phyloP scores from a whole-genome alignment of 1,140 invertebrate genomes.

The Cataglyphis hispanica region DNA sequence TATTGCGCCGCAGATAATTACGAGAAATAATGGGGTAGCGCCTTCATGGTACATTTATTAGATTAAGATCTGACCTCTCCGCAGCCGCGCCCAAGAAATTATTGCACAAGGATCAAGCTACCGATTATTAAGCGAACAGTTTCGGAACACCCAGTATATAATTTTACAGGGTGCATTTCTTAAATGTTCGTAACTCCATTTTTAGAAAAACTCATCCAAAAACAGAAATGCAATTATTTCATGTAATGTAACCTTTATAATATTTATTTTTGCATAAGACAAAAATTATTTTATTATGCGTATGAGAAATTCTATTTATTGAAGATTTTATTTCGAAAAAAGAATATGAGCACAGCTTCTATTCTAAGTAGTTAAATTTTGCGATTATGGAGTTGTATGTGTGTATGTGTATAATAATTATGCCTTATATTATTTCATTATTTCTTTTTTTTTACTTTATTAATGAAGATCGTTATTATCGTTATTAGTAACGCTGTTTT shows the following conservation, averaged over 20 bases:
- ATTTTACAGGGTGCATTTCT: constrained; percentile 25
- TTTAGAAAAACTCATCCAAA: neutral
- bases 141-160: constrained; percentile 46
- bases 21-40: constrained; percentile 55
- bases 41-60: constrained; percentile 69
- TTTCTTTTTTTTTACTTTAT: constrained; percentile 32
- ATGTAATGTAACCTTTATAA: neutral
- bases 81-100: constrained; percentile 61
- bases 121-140: constrained; percentile 65
- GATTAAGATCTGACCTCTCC: constrained; percentile 71
- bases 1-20: constrained; percentile 68
- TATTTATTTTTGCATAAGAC: neutral
- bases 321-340: neutral
- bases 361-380: neutral
- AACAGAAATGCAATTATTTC: neutral
- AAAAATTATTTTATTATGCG: neutral
- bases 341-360: neutral
- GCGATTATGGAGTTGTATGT: no score
- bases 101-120: constrained; percentile 61
- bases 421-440: constrained; percentile 16
- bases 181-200: constrained; percentile 25
- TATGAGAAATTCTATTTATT: constrained; percentile 22
- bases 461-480: constrained; percentile 21
- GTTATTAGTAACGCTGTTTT: constrained; percentile 43
- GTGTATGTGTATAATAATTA: no score